Base-by-base conservation (phyloP, 2,888 invertebrate species). In the Parnassius mnemosyne region DNA sequence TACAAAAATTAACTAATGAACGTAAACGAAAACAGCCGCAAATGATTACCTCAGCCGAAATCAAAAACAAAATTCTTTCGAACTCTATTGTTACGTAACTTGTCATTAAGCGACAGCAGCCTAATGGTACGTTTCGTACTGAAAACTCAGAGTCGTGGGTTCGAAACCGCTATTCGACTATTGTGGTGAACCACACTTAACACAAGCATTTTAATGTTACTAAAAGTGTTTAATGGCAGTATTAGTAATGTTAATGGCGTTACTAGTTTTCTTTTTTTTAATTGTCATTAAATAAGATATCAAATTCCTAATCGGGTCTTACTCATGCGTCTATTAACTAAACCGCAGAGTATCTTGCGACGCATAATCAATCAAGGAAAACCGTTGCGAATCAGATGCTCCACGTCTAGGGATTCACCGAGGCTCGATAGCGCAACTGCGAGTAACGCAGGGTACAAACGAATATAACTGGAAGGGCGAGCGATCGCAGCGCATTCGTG, bases 291-390 rank as follows among this genome's bases (percentile, higher is more conserved):
- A 46, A 46, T n/a, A 46, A 11, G 3, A 46, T n/a, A n/a, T 3
- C 16, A 5, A 34, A 34, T 34, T 10, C 13, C 13, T 2, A 49
- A 10, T 13, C 9, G 49, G 49, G 49, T 16, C 49, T 49, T 49
- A 49, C 9, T n/a, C 2, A 2, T n/a, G 49, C 49, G 49, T 9
- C 49, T 3, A 5, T 12, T 46, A 12, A 46, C 46, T 12, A 12
- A 11, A 46, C 9, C 13, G 49, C 10, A 5, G 13, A 49, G 49
- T 16, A 9, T 13, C 49, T 49, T 49, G 49, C 49, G 13, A 16
- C 49, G 16, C n/a, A 5, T 49, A 34, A 60, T 60, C 41, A 47
- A 60, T 60, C 53, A 49, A 54, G 60, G 60, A 60, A 60, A 60
- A 58, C 20, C 0, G 13, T 49, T 9, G 9, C 9, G 49, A 49